Evolutionary conservation across 2,113 vertebrate genomes (phyloP), one percentile per base, ranked within the genome.

Genomic region (Prinia subflava): DNA sequence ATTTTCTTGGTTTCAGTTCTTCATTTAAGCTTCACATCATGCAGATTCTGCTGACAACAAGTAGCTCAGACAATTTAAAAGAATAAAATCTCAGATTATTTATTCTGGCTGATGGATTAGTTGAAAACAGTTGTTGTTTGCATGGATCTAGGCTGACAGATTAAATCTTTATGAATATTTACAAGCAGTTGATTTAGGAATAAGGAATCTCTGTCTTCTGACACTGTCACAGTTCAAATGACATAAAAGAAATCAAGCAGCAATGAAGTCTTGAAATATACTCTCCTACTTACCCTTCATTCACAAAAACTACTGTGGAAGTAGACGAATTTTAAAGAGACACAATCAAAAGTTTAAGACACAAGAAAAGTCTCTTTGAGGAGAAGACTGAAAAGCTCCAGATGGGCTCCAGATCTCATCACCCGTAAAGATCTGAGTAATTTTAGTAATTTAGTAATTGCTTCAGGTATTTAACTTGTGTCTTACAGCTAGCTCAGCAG

Each of bases 401-500:
- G 13, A 28, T 7, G 3, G 5, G 2, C 50, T 74, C 57, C 14
- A 52, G 13, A 41, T 92, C 25, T 53, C 46, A 56, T 41, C 14
- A 70, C 13, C 2, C 31, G 41, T 28, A 82, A 28, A 71, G 2
- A 13, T 79, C 22, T 37, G 15, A 56, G 31, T 13, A 0, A 1
- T 65, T n/a, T 70, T 28, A 53, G 50, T 6, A 27, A 62, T 17
- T 59, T 39, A 39, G 39, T 39, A 39, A 39, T 39, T 71, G 8
- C 7, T 56, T 47, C 25, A 74, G 15, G 10, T 69, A 56, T 56
- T 59, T 87, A 63, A 42, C 3, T 56, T 39, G 3, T 41, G 39
- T 73, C 15, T 65, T 52, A 81, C 3, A 77, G 27, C 7, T 69
- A 55, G 16, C 30, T 47, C 11, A 47, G 15, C 4, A 9, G 5